Evolutionary conservation across 1,140 invertebrate species (phyloP).

Genomic region (Drosophila sproati): DNA sequence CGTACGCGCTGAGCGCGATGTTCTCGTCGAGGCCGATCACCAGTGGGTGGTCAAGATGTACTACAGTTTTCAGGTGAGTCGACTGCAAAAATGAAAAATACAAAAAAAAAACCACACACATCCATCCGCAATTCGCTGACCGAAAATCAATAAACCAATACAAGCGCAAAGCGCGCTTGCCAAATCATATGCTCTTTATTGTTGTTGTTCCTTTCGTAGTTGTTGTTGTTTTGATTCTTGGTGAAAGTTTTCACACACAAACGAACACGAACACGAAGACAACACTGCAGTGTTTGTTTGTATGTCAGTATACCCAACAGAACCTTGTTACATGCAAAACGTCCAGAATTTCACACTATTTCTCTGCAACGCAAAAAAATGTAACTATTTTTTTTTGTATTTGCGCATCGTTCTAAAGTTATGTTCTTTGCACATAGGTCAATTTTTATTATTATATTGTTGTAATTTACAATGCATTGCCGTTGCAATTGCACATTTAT

Average conservation of each 20-base stretch:
- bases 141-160: constrained; percentile 82
- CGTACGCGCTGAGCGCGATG: constrained; percentile 98
- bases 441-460: neutral
- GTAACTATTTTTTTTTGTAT: neutral
- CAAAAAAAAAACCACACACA: neutral
- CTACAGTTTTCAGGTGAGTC: constrained; percentile 95
- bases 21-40: constrained; percentile 99
- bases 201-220: constrained; percentile 30
- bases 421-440: neutral
- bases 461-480: neutral
- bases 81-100: constrained; percentile 30
- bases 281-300: constrained; percentile 3
- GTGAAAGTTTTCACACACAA: constrained; percentile 67
- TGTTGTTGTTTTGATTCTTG: constrained; percentile 54
- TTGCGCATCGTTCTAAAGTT: neutral
- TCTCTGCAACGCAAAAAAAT: neutral
- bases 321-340: constrained; percentile 9
- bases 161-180: constrained; percentile 66
- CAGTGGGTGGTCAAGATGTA: constrained; percentile 99
- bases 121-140: constrained; percentile 4
- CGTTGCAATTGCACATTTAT: no score
- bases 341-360: constrained; percentile 6
- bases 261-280: neutral
- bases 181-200: constrained; percentile 73
- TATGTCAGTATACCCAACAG: constrained; percentile 5